Base-by-base conservation (phyloP, 2,888 invertebrate genomes). In the Dichetophora obliterata region DNA sequence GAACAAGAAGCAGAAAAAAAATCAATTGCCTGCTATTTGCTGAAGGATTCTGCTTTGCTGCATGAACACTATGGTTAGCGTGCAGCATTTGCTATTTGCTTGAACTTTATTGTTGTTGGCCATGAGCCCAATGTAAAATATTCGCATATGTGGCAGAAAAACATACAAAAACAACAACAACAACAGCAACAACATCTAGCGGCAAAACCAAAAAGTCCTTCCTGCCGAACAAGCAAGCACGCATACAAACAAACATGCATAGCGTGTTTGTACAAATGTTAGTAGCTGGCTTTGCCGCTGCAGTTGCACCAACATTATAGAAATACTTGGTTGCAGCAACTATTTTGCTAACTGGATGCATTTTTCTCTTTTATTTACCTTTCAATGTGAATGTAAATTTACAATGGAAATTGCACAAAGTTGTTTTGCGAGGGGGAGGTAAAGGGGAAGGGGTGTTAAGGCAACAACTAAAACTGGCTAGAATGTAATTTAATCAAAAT, bases 401-500 rank as follows among this genome's bases (percentile, higher is more conserved):
- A 63, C 72, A 61, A 73, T 61, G 31, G 72, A 22, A 37, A 73
- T 37, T 61, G 61, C 61, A 63, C 54, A 16, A 27, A 70, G 6
- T 27, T 22, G 54, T 31, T 24, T n/a, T 50, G 48, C 11, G 22
- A 57, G 43, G 6, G 9, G 72, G 72, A 50, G 19, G 54, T 16
- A 3, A 11, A 22, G 52, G 74, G 14, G n/a, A n/a, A 6, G 65
- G 31, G 63, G 63, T n/a, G n/a, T n/a, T n/a, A n/a, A n/a, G n/a
- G n/a, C 8, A 19, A 34, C 3, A 31, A 31, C 31, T 4, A 52
- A 66, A 54, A 74, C n/a, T 34, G 65, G 54, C 74, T 66, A 66
- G 66, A 66, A 57, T 74, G 74, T 74, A 74, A 74, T 74, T 74
- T 66, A 74, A 74, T 74, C 74, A 66, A 74, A 65, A 74, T 74